phyloP scores from a whole-genome alignment of 92 coral and sea anemone species.

The Hydrozoanthus gracilis region DNA sequence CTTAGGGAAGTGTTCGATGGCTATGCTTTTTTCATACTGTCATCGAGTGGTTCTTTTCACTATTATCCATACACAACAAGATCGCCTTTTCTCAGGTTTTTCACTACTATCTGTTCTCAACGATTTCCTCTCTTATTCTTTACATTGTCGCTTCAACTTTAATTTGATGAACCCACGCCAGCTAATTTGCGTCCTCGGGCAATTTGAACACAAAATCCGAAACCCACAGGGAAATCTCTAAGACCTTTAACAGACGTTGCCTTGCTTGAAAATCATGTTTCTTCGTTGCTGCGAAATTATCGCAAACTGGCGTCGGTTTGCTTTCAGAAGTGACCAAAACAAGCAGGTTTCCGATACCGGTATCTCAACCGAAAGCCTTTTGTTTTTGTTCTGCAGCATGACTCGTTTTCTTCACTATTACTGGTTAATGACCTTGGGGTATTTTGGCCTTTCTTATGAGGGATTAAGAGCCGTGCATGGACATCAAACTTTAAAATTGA shows the following conservation, averaged over 20 bases:
- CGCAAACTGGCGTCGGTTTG: neutral
- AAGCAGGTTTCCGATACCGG: slow-evolving; percentile 12
- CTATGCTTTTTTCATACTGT: neutral
- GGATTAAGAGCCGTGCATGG: neutral
- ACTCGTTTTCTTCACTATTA: neutral
- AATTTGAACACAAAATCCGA: slow-evolving; percentile 22
- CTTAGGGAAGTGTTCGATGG: neutral
- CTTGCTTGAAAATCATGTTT: neutral
- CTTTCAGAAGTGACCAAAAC: slow-evolving; percentile 22
- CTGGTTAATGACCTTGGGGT: neutral
- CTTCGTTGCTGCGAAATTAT: slow-evolving; percentile 1
- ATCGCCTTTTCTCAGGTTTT: neutral
- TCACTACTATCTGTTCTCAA: slow-evolving; percentile 22
- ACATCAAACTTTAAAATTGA: neutral
- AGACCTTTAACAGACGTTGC: neutral
- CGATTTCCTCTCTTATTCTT: neutral
- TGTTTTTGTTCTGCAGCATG: slow-evolving; percentile 8
- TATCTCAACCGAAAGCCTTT: neutral
- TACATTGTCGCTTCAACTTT: slow-evolving; percentile 19
- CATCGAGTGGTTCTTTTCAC: neutral
- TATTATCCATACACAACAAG: neutral
- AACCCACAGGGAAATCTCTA: neutral
- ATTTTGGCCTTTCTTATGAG: neutral
- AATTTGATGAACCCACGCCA: slow-evolving; percentile 15
- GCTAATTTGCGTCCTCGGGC: slow-evolving; percentile 23